Base-by-base conservation (phyloP, 2,888 invertebrate species). In the Drosophila anomelani region DNA sequence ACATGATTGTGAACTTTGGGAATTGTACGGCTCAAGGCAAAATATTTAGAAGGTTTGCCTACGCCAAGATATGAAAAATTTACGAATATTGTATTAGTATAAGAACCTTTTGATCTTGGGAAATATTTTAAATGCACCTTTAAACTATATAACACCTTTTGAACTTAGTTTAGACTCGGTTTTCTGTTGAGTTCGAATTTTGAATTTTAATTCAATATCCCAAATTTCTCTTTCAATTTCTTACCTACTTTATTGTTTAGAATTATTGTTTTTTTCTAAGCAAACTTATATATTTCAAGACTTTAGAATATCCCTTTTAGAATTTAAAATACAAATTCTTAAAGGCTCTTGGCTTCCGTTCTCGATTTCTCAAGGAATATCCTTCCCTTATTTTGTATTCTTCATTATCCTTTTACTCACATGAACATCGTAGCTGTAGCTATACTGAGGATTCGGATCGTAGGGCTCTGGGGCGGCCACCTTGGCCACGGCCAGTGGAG, bases 391-490 rank as follows among this genome's bases (percentile, higher is more conserved):
- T 13, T 17, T 17, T 9, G 0, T 8, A 0, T 15, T 5, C 23
- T 47, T 17, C 26, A 4, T 20, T 34, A 51, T 51, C 51, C 4
- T n/a, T 7, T 6, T 54, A 91, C 91, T 91, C 70, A 92, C 94
- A 83, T 94, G 93, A 46, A 94, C 93, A 85, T 93, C 93, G 78
- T 94, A 94, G 74, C 93, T 93, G 92, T 92, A 94, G 78, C 93
- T 93, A 91, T 94, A 94, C 81, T 93, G 93, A 60, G 94, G 94
- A 91, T 94, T 93, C 43, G 94, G 93, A 89, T 94, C 94, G 80
- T 91, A 79, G 54, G 90, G 91, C 59, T 90, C 89, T 26, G 92
- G 92, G 4, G 77, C 90, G 34, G 92, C 91, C 58, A 90, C 88
- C 64, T 91, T 91, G 57, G 92, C 90, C 46, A 67, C 51, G 15